Conservation (phyloP, 1,140 invertebrate species). For the Schlechtendalia chinensis region DNA sequence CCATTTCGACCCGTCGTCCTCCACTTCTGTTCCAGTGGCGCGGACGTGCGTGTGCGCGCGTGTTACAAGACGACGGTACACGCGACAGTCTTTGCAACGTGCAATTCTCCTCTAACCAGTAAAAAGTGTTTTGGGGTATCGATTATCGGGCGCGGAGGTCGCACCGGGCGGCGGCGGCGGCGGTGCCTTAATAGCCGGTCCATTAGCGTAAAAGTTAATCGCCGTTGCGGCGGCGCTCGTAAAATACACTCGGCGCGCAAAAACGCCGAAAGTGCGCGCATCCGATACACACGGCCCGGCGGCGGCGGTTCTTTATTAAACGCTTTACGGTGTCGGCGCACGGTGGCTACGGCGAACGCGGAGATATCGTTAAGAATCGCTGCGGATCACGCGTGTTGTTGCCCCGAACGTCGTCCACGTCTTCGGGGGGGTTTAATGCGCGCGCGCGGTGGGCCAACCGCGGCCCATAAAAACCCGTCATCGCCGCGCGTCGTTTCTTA, state of each 20-base stretch:
- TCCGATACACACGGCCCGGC: constrained; percentile 30
- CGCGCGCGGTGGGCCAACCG: background rate
- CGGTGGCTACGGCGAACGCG: no score
- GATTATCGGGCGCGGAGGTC: constrained; percentile 2
- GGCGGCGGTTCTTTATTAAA: constrained; percentile 48
- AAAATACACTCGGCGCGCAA: constrained; percentile 46
- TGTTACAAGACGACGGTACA: no score
- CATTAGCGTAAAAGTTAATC: constrained; percentile 50
- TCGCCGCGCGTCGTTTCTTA: background rate
- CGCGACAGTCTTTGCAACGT: no score
- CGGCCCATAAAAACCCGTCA: constrained; percentile 38
- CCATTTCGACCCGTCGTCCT: no score
- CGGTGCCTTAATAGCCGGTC: constrained; percentile 45
- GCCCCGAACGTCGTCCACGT: background rate
- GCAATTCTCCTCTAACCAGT: no score
- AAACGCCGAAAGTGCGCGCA: constrained; percentile 39
- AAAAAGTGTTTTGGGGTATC: constrained; percentile 16
- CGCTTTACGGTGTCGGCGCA: background rate
- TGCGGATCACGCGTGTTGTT: constrained; percentile 28
- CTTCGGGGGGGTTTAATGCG: no score
- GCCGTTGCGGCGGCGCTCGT: constrained; percentile 34
- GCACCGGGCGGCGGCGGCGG: background rate
- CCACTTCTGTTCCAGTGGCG: background rate
- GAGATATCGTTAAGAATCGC: constrained; percentile 47
- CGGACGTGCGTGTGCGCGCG: no score